Base-by-base conservation (phyloP, 2,888 invertebrate genomes). In the Noctua janthina region DNA sequence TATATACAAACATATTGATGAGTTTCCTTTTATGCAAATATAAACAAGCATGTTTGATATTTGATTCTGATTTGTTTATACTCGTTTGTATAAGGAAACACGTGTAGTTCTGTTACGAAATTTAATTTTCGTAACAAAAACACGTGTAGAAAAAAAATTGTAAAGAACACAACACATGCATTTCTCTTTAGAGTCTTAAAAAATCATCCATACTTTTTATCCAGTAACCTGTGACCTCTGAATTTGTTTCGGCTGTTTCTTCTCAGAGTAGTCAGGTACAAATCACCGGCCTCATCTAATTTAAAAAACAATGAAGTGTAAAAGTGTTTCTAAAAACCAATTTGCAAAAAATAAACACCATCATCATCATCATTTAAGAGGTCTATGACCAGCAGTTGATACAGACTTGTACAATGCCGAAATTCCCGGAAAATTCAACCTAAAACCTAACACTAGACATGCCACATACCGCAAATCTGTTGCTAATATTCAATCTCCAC, bases 61-160 rank as follows among this genome's bases (percentile, higher is more conserved):
- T 82, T 68, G 71, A 85, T 51, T 66, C 82, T 43, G 1, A 7
- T 81, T 73, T 81, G 70, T 74, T 79, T 83, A 51, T 69, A 83
- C 29, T 70, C 0, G 20, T 8, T 51, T 35, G 51, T 1, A 1
- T 10, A 39, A 17, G 35, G n/a, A 29, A 39, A 82, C 82, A 81
- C 81, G 81, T 81, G 76, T 76, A 76, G 10, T 39, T 23, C 5
- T 70, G 0, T 76, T 71, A 59, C 20, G n/a, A 29, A 71, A 56
- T 23, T 35, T 11, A 29, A 17, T 54, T 23, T 56, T 71, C 15
- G 29, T 54, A 29, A 54, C 3, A 29, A 17, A 15, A 13, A 59
- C 11, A 20, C 15, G n/a, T 29, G n/a, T 49, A 39, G 39, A 17
- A 78, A 43, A 46, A 29, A 17, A 17, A 23, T 43, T 4, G 11